Percentiles rank a stretch among this genome's conserved stretches.
phyloP scores from a whole-genome alignment of 1,140 invertebrate species.

The Harpegnathos saltator region DNA sequence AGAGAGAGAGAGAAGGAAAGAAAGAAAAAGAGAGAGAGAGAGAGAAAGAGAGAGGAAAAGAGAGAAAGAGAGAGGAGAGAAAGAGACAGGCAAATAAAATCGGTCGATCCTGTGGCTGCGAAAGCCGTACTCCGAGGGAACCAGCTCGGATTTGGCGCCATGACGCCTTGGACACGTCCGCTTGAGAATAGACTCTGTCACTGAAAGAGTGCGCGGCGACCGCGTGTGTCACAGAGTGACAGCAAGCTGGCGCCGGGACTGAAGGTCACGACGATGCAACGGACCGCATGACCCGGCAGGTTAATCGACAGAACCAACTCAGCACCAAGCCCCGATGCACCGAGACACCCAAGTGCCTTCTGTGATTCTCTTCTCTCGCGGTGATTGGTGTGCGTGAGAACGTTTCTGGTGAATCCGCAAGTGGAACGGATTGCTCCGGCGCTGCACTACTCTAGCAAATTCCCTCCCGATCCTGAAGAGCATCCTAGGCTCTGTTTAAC shows the following conservation, averaged over 20 bases:
- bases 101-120: not conserved
- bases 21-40: too few relatives aligned
- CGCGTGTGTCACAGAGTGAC: constrained; percentile 48
- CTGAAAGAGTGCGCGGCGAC: constrained; percentile 30
- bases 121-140: not conserved
- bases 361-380: constrained; percentile 56
- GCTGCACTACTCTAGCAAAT: not conserved
- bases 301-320: constrained; percentile 11
- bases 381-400: constrained; percentile 65
- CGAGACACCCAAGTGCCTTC: constrained; percentile 52
- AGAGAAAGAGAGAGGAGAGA: not conserved
- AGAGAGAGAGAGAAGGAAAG: not conserved
- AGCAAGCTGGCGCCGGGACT: constrained; percentile 51
- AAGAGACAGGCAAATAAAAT: not conserved
- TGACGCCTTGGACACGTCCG: constrained; percentile 33
- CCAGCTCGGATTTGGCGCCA: constrained; percentile 31
- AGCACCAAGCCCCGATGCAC: not conserved
- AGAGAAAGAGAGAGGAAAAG: not conserved
- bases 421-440: not conserved
- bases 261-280: constrained; percentile 68
- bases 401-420: constrained; percentile 49
- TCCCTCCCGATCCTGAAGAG: not conserved
- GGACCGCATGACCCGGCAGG: constrained; percentile 31
- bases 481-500: too few relatives aligned
- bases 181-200: constrained; percentile 43